These are phyloP conservation scores for Halcyon chelicuti DNA, from an alignment of 2,797 vertebrate species.

Conservation along the genomic window DNA sequence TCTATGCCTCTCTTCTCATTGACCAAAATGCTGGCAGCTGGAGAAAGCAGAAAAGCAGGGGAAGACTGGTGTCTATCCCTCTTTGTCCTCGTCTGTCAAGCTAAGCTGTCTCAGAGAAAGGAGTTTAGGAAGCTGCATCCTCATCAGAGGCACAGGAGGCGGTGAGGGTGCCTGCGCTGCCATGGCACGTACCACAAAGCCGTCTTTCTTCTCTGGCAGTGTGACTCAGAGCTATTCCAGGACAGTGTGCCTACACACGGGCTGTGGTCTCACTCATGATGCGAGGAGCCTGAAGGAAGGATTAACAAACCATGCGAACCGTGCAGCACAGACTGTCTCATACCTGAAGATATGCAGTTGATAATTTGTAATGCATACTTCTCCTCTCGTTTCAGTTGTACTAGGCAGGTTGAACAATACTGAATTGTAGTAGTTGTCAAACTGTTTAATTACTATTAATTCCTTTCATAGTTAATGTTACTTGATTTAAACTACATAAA, in stretches of 20 bases:
- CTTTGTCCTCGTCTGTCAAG: background rate
- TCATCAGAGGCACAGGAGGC: background rate
- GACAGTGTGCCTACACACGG: conserved; percentile 55
- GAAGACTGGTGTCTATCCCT: background rate
- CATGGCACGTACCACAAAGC: background rate
- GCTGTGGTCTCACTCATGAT: background rate
- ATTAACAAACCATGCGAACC: background rate
- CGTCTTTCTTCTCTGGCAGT: conserved; percentile 2
- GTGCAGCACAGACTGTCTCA: background rate
- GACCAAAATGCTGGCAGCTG: background rate
- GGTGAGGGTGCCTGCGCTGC: background rate
- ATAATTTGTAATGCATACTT: background rate
- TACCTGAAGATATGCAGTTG: background rate
- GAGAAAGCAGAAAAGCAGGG: background rate
- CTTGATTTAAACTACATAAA: background rate
- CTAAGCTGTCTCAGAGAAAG: background rate
- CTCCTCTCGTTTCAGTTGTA: background rate
- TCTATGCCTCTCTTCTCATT: background rate
- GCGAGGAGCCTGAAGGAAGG: background rate
- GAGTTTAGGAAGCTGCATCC: background rate
- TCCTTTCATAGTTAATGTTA: background rate
- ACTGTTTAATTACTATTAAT: background rate
- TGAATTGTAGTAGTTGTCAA: background rate
- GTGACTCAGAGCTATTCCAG: conserved; percentile 72
- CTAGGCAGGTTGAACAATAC: background rate